Percentiles rank a stretch among this genome's conserved stretches.
phyloP scores from a whole-genome alignment of 1,140 invertebrate genomes.

The Prorops nasuta region DNA sequence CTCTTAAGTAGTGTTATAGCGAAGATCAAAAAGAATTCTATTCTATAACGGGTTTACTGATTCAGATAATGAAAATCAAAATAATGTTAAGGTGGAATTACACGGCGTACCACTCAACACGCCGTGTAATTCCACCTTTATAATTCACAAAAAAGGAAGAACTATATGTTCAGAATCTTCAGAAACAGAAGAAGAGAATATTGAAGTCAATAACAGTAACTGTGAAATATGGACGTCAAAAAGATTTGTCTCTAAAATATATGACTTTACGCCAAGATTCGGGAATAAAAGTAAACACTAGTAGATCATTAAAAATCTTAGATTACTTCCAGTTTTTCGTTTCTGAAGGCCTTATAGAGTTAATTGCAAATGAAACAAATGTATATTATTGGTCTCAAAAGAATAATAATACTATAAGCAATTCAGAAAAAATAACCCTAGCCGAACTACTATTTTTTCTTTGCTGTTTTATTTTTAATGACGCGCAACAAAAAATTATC shows the following conservation, averaged over 20 bases:
- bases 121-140: too few species aligned
- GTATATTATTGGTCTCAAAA: conserved; percentile 2
- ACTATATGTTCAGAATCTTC: conserved; percentile 10
- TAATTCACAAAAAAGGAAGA: conserved; percentile 7
- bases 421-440: not conserved
- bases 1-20: too few species aligned
- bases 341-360: conserved; percentile 7
- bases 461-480: conserved; percentile 1
- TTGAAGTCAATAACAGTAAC: conserved; percentile 2
- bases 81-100: conserved; percentile 4
- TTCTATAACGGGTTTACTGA: not conserved
- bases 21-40: conserved; percentile 8
- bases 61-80: conserved; percentile 8
- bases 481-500: conserved; percentile 1
- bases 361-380: conserved; percentile 12
- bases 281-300: conserved; percentile 11
- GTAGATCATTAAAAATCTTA: conserved; percentile 8
- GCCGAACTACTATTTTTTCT: conserved; percentile 6
- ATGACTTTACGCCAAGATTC: conserved; percentile 6
- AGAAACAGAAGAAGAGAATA: conserved; percentile 10
- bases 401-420: not conserved
- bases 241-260: conserved; percentile 6
- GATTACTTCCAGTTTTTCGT: conserved; percentile 9
- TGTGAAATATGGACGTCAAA: conserved; percentile 9
- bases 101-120: too few species aligned